Evolutionary conservation across 2,797 vertebrate species (phyloP), one percentile per base, ranked within the genome.

Genomic region (Lacerta viridis): DNA sequence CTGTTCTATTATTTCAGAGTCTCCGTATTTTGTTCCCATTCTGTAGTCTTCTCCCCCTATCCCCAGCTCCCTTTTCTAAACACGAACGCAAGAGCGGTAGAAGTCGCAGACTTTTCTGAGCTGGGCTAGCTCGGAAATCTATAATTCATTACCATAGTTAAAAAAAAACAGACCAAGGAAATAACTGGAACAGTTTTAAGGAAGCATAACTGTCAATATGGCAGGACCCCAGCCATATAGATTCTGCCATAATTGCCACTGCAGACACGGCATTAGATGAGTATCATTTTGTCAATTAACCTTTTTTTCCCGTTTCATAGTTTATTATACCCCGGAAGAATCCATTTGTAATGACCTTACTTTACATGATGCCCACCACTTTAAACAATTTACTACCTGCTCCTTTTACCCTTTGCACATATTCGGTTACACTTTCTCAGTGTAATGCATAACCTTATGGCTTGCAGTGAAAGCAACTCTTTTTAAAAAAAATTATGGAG

Each of bases 281-380:
- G 95, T 95, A 97, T 95, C 93, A 95, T 95, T 97, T 97, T 94
- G 93, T 95, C 97, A 97, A 96, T 97, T 97, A 97, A 96, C 96
- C 95, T 97, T 96, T 93, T 96, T 94, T 91, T 41, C 39, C 92
- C 92, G 93, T 92, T 94, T 95, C 92, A 80, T 88, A 86, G 95
- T 95, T 96, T 95, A 95, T 96, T 95, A 96, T 89, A 93, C 90
- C 93, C 88, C 90, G 50, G 87, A 96, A 95, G 92, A 96, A 95
- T 94, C 91, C 90, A 92, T 93, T 96, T 95, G 91, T 93, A 91
- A 95, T 95, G 84, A 90, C 82, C 79, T 91, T 91, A 92, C 92
- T 91, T 89, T 94, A 88, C 79, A 89, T 0, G 3, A 81, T 88
- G 88, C 92, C 93, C 93, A 87, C 88, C 90, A 88, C 90, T 95